Conservation (phyloP, 2,888 invertebrate genomes). For the Rhodophaea formosa region DNA sequence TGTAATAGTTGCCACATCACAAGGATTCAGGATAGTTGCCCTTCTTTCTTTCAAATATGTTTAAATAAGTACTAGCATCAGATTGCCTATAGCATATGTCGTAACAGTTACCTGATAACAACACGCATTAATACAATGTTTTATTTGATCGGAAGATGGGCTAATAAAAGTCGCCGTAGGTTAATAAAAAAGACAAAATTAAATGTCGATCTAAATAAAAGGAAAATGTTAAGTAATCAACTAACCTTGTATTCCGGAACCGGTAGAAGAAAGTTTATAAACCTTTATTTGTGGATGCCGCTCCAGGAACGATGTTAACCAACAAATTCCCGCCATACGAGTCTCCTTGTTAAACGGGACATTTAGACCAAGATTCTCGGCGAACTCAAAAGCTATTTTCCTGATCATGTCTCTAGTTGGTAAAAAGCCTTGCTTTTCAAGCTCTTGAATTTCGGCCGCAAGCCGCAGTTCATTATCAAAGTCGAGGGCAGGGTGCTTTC, state of each 20-base stretch:
- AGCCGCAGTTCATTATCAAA: not conserved
- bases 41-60: no score
- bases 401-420: not conserved
- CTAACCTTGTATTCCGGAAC: not conserved
- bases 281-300: not conserved
- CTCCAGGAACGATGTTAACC: not conserved
- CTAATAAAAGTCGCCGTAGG: no score
- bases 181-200: no score
- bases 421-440: not conserved
- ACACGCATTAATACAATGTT: no score
- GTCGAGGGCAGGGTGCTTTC: not conserved
- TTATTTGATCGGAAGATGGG: no score
- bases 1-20: no score
- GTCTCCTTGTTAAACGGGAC: not conserved
- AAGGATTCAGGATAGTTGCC: no score
- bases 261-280: not conserved
- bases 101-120: no score
- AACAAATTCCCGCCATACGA: not conserved
- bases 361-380: not conserved
- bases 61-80: no score
- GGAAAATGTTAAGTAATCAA: not conserved
- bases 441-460: not conserved
- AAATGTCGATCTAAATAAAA: no score
- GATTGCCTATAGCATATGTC: no score
- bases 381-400: not conserved